Evolutionary conservation across 2,113 vertebrate genomes (phyloP).

Genomic region (Cyprinodon variegatus): DNA sequence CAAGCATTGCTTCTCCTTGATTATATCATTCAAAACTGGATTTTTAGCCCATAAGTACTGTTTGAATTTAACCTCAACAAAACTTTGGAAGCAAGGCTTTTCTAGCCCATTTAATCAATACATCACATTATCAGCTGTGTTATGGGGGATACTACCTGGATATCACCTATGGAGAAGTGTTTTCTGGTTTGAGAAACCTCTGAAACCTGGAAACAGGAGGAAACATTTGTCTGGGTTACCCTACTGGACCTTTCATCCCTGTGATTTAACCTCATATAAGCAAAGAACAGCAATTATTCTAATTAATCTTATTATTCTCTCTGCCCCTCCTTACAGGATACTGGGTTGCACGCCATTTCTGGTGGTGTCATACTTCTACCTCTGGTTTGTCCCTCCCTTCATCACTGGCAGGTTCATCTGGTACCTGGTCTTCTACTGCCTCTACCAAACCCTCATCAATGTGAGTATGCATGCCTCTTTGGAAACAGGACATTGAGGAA

Average conservation of each 20-base stretch:
- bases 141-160: no score
- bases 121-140: neutral
- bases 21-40: no score
- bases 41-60: neutral
- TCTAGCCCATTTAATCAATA: neutral
- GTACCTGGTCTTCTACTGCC: conserved; percentile 90
- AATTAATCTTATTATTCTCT: neutral
- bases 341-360: conserved; percentile 90
- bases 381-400: conserved; percentile 94
- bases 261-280: neutral
- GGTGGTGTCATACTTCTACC: conserved; percentile 89
- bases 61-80: neutral
- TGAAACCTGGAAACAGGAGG: neutral
- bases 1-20: no score
- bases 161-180: neutral
- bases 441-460: conserved; percentile 93
- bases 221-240: neutral
- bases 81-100: neutral
- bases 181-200: neutral
- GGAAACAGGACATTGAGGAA: neutral
- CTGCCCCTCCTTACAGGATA: conserved; percentile 81
- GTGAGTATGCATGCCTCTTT: conserved; percentile 78
- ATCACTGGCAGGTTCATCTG: conserved; percentile 83
- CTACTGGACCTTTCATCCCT: neutral
- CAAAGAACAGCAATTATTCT: neutral